phyloP scores from a whole-genome alignment of 2,113 vertebrate species.

The Gambusia affinis region DNA sequence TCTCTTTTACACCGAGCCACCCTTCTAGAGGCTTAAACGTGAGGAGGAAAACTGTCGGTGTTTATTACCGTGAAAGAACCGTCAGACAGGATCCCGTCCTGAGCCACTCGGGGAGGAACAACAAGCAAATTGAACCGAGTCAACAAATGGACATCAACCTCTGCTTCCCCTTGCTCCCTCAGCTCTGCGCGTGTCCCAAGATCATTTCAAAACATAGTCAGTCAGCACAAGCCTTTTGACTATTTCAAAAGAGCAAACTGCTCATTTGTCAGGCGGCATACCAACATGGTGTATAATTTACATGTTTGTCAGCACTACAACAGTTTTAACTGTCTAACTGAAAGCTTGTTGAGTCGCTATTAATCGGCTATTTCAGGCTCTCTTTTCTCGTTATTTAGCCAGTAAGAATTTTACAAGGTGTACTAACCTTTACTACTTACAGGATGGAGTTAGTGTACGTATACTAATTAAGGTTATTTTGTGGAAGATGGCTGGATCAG shows the following conservation, averaged over 20 bases:
- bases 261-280: conserved; percentile 4
- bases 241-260: conserved; percentile 31
- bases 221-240: conserved; percentile 9
- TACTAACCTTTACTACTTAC: not conserved
- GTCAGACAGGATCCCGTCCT: conserved; percentile 35
- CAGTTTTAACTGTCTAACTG: not conserved
- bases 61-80: conserved; percentile 54
- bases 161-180: not conserved
- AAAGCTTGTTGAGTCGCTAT: not conserved
- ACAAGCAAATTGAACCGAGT: conserved; percentile 63
- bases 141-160: conserved; percentile 58
- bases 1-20: conserved; percentile 45
- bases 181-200: conserved; percentile 3
- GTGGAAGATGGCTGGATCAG: not conserved
- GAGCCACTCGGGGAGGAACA: conserved; percentile 56
- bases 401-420: not conserved
- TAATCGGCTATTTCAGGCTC: not conserved
- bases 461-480: not conserved
- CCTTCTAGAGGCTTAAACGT: conserved; percentile 32
- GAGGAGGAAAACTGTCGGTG: conserved; percentile 62
- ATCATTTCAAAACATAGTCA: conserved; percentile 9
- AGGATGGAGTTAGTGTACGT: not conserved
- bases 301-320: not conserved
- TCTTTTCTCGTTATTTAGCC: not conserved
- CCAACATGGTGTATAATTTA: not conserved